These are phyloP conservation scores for Zapus hudsonius DNA, from an alignment of 2,113 vertebrate species.

Conservation along the genomic window DNA sequence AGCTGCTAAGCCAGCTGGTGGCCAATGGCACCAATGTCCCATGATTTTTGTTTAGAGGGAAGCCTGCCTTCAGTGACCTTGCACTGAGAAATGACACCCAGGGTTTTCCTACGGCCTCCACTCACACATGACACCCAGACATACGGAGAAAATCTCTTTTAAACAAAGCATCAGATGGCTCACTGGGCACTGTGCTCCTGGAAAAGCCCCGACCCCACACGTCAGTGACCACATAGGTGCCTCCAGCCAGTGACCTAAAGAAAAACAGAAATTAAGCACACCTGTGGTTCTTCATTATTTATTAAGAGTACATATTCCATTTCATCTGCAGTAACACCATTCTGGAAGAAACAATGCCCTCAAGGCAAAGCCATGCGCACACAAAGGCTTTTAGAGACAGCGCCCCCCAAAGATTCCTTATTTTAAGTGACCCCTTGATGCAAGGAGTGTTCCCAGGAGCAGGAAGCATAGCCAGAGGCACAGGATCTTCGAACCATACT, in stretches of 20 bases:
- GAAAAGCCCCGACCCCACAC: not conserved
- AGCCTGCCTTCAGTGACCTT: not conserved
- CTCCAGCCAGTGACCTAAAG: fast-evolving
- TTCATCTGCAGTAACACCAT: conserved; percentile 44
- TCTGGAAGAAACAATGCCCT: conserved; percentile 59
- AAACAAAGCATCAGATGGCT: not conserved
- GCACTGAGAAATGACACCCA: not conserved
- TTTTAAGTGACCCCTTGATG: conserved; percentile 78
- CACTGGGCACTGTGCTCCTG: not conserved
- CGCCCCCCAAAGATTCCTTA: conserved; percentile 19
- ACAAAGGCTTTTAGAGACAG: conserved; percentile 48
- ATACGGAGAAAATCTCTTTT: not conserved
- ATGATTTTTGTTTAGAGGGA: not conserved
- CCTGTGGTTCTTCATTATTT: conserved; percentile 51
- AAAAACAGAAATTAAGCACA: not conserved
- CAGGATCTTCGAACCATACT: not conserved
- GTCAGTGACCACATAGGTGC: not conserved
- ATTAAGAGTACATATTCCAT: conserved; percentile 68
- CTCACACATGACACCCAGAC: no score
- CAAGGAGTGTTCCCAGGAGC: conserved; percentile 69
- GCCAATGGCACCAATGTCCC: not conserved
- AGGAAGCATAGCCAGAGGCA: not conserved
- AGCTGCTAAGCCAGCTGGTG: not conserved
- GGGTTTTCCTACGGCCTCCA: no score
- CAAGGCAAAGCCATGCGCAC: conserved; percentile 41